Percentiles rank a stretch among this genome's conserved stretches.
Conservation (phyloP, 2,888 invertebrate genomes). For the Nomada flava region DNA sequence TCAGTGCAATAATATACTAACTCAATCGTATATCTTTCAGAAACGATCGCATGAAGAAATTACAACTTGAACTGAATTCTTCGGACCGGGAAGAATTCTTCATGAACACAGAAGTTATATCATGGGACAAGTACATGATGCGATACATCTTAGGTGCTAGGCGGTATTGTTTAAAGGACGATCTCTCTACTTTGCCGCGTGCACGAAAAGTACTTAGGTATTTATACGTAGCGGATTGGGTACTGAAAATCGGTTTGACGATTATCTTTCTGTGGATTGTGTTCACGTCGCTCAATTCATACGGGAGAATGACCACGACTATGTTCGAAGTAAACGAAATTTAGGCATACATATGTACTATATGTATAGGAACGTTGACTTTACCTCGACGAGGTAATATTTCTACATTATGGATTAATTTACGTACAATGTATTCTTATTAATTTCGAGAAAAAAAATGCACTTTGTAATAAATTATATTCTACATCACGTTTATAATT, state of each 20-base stretch:
- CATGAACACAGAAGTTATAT: conserved; percentile 84
- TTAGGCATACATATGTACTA: conserved; percentile 5
- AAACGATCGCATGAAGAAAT: conserved; percentile 72
- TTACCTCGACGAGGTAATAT: conserved; percentile 22
- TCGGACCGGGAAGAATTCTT: conserved; percentile 84
- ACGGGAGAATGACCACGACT: neutral
- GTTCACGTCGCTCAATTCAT: conserved; percentile 69
- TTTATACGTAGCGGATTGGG: conserved; percentile 74
- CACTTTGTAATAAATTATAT: neutral
- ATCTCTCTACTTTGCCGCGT: conserved; percentile 90
- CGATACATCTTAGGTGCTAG: conserved; percentile 93
- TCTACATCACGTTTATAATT: too few species aligned
- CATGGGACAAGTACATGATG: conserved; percentile 88
- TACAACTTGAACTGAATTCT: conserved; percentile 73
- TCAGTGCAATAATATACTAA: too few species aligned
- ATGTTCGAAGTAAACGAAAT: conserved; percentile 35
- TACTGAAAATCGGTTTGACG: conserved; percentile 68
- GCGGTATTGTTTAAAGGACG: conserved; percentile 93
- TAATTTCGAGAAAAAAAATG: neutral
- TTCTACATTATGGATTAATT: neutral
- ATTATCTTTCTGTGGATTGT: conserved; percentile 74
- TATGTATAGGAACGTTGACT: conserved; percentile 1
- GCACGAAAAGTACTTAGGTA: conserved; percentile 87
- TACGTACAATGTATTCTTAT: neutral
- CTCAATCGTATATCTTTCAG: conserved; percentile 64